Evolutionary conservation across 2,113 vertebrate species (phyloP).

Genomic region (Microcebus ravelobensis): DNA sequence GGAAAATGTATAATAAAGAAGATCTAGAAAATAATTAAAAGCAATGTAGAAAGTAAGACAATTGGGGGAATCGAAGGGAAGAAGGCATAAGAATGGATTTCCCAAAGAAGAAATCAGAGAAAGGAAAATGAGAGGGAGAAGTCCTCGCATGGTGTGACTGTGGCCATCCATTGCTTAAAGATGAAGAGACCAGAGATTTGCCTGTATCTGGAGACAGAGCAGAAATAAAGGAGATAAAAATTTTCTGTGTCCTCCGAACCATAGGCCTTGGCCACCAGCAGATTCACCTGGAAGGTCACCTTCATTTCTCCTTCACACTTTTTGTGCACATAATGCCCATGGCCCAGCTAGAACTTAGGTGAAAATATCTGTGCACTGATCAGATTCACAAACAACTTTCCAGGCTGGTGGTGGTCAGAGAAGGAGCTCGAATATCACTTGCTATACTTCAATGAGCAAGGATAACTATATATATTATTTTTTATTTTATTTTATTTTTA

Average conservation of each 20-base stretch:
- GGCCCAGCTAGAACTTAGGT: neutral
- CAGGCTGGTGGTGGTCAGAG: neutral
- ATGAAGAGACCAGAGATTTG: neutral
- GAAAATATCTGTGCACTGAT: neutral
- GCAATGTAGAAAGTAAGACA: neutral
- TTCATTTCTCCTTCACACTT: neutral
- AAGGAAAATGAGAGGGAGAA: neutral
- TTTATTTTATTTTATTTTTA: too few relatives aligned
- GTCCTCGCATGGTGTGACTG: fast-evolving
- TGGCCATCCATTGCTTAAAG: neutral
- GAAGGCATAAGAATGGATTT: neutral
- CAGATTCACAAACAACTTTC: neutral
- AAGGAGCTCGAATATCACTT: neutral
- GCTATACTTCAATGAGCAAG: neutral
- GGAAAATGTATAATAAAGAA: neutral
- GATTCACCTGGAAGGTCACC: neutral
- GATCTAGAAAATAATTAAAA: neutral
- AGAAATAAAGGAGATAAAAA: too few relatives aligned
- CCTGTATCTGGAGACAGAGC: neutral
- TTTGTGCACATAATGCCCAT: neutral
- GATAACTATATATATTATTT: neutral
- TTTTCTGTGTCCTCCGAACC: fast-evolving
- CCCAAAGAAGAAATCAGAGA: neutral
- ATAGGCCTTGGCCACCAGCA: neutral
- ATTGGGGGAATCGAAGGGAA: neutral